A percentile compares a stretch with the other conserved stretches of the same genome.
phyloP scores from a whole-genome alignment of 1,140 invertebrate species.

The Dysdera silvatica region DNA sequence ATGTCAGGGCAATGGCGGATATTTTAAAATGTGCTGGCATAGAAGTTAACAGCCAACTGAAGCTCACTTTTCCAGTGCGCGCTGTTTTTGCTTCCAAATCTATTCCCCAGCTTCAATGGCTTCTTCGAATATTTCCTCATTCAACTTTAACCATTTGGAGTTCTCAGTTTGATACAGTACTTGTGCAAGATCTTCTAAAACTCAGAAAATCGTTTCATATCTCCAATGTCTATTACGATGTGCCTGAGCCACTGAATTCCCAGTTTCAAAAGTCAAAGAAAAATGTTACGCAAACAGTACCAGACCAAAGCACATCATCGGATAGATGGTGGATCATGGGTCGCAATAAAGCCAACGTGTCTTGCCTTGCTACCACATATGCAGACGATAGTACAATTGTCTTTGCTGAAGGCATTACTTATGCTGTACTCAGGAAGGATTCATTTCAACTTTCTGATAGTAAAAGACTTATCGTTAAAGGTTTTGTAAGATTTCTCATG shows the following conservation, averaged over 20 bases:
- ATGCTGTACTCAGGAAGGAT: constrained; percentile 9
- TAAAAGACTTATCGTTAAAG: neutral
- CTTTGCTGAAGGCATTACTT: constrained; percentile 4
- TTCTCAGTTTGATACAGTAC: constrained; percentile 38
- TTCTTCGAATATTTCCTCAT: constrained; percentile 30
- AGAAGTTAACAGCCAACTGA: constrained; percentile 51
- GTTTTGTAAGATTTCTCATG: constrained; percentile 9
- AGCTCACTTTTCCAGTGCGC: constrained; percentile 68
- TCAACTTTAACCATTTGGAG: constrained; percentile 65
- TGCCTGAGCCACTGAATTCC: neutral
- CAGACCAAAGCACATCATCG: neutral
- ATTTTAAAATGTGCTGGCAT: constrained; percentile 47
- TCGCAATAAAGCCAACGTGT: neutral
- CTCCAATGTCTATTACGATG: constrained; percentile 22
- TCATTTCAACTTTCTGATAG: neutral
- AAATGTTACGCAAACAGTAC: neutral
- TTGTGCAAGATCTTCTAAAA: constrained; percentile 13
- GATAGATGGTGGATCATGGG: neutral
- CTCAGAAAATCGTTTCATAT: constrained; percentile 14
- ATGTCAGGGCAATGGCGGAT: constrained; percentile 62
- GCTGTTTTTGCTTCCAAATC: constrained; percentile 61
- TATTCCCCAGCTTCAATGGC: constrained; percentile 43
- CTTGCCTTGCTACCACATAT: constrained; percentile 4
- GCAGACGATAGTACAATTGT: constrained; percentile 3
- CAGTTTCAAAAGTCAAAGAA: neutral